These are phyloP conservation scores for Stratiomys singularior DNA, from an alignment of 2,888 invertebrate species.

Conservation along the genomic window DNA sequence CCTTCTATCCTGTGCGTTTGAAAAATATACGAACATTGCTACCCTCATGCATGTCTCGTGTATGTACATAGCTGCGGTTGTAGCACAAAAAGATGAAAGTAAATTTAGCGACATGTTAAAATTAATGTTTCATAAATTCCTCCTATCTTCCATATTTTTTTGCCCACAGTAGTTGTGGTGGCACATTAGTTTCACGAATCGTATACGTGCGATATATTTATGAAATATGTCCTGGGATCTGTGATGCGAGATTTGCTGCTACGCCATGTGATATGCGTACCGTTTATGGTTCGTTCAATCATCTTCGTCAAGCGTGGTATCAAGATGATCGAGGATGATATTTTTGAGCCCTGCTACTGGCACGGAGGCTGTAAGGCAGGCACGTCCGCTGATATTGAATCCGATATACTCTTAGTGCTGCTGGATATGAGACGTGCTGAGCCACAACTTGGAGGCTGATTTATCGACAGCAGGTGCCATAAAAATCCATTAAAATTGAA, in stretches of 20 bases:
- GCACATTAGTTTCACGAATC: conserved; percentile 13
- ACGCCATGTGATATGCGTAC: conserved; percentile 20
- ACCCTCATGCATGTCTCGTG: too few relatives aligned
- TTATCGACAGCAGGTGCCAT: conserved; percentile 50
- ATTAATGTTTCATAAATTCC: conserved; percentile 51
- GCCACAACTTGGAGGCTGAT: conserved; percentile 38
- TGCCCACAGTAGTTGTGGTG: neutral
- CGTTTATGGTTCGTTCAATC: conserved; percentile 1
- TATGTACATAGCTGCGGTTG: too few relatives aligned
- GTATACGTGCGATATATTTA: conserved; percentile 30
- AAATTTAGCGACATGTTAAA: conserved; percentile 50
- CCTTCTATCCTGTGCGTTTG: too few relatives aligned
- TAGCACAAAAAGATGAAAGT: conserved; percentile 34
- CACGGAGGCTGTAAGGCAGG: neutral
- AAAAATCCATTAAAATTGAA: conserved; percentile 48
- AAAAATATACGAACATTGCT: too few relatives aligned
- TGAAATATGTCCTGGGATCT: conserved; percentile 45
- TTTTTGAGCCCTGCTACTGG: neutral
- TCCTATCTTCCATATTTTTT: conserved; percentile 30
- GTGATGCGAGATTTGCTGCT: conserved; percentile 28
- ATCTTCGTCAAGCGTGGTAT: conserved; percentile 18
- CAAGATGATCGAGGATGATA: conserved; percentile 33
- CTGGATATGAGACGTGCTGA: neutral
- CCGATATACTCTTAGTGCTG: neutral
- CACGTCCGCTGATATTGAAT: neutral